Evolutionary conservation across 2,797 vertebrate genomes (phyloP), one percentile per base, ranked within the genome.

Genomic region (Holocentrus rufus): DNA sequence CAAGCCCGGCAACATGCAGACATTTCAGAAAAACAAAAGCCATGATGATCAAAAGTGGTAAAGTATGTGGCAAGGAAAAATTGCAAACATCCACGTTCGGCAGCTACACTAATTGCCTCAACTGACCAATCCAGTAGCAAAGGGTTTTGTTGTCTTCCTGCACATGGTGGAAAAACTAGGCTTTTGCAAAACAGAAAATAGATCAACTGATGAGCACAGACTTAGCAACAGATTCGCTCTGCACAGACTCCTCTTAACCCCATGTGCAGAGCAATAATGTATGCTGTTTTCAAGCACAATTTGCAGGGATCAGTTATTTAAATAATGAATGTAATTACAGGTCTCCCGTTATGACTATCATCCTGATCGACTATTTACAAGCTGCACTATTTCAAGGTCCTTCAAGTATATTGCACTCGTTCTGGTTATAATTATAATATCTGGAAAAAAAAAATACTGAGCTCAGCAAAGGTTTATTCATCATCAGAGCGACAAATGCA

Each of bases 291-390:
- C 81, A 72, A 56, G 81, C 74, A 85, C 72, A 85, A 88, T 85
- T 83, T 68, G 53, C 79, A 36, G 64, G 71, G 78, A 85, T 91
- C 78, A 85, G 59, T 91, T 74, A 92, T 92, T 84, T 81, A 77
- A 83, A 79, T 92, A 86, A 92, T 90, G 76, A 90, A 91, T 92
- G 90, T 81, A 89, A 90, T 90, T 89, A 88, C 85, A 89, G 82
- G 77, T 82, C 69, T 72, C 65, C 53, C 56, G 81, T 87, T 88
- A 87, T 91, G 88, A 89, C 85, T 83, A 80, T 86, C 87, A 87
- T 91, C 83, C 85, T 86, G 86, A 90, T 84, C 17, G 27, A 79
- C 50, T 84, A 79, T 91, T 91, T 89, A 86, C 77, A 67, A 63
- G 75, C 72, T 78, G 65, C 36, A 31, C 76, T 82, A 86, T 70